Base-by-base conservation (phyloP, 2,797 vertebrate species). In the Takifugu ocellatus region DNA sequence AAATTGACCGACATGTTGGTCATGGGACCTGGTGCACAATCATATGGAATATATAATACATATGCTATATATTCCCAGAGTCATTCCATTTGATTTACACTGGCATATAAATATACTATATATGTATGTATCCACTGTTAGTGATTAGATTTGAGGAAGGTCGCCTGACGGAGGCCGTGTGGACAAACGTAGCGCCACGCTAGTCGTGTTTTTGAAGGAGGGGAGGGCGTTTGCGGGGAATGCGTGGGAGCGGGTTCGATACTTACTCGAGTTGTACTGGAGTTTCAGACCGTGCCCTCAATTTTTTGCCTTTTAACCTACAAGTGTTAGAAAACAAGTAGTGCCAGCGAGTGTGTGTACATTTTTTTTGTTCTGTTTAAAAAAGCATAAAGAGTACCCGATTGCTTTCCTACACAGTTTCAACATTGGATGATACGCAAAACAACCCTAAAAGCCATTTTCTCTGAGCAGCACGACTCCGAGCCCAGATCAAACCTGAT, bases 261-360 rank as follows among this genome's bases (percentile, higher is more conserved):
- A 58, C 57, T 46, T 60, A 57, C 39, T 25, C 62, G 69, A 72
- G 63, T 46, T 10, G 61, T 59, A 69, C 47, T 21, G 27, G 45
- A 47, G 6, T 75, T 68, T 66, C 15, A 49, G 0, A 17, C 77
- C 21, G 21, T 21, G 5, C 66, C 27, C 52, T 33, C 66, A 71
- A 64, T 77, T 71, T 68, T 74, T 88, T 78, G 74, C 82, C 78
- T 87, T 87, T 79, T 66, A 80, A 74, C 72, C 77, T 79, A 73
- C 80, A 77, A 77, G 65, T 81, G 56, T 75, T 65, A 48, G 66
- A 75, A 61, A 71, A 52, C 5, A 15, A 72, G 51, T 60, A 6
- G 65, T 65, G 66, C 68, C 15, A 11, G 70, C 73, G 54, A 74
- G 55, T 69, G 67, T 55, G 61, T 64, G 68, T 76, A 78, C 67